These are phyloP conservation scores for Nomia melanderi DNA, from an alignment of 1,140 invertebrate genomes.

Conservation along the genomic window DNA sequence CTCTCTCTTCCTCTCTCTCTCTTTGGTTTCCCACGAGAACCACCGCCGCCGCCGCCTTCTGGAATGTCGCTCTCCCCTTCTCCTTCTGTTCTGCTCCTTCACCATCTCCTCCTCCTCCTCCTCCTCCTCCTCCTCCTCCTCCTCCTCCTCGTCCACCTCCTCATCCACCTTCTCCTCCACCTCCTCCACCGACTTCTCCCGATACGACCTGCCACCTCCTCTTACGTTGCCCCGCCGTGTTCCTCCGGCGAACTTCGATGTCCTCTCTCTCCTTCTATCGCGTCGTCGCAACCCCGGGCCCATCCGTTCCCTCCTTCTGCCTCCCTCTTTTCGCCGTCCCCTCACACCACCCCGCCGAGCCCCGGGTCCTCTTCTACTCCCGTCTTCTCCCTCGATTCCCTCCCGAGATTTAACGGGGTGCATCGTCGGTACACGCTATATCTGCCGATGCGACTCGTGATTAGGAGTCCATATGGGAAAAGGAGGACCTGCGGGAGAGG, in stretches of 20 bases:
- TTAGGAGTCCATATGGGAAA: conserved; percentile 44
- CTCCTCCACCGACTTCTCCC: conserved; percentile 19
- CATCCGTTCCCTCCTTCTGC: conserved; percentile 55
- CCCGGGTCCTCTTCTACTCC: no score
- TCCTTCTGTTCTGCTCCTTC: conserved; percentile 65
- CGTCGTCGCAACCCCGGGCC: conserved; percentile 46
- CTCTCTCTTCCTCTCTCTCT: conserved; percentile 70
- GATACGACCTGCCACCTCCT: conserved; percentile 46
- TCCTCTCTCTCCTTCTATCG: conserved; percentile 45
- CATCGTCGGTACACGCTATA: conserved; percentile 35
- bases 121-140: conserved; percentile 14
- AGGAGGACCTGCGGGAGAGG: conserved; percentile 16
- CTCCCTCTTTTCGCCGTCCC: conserved; percentile 43
- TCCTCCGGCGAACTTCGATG: conserved; percentile 20
- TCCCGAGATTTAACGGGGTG: conserved; percentile 60
- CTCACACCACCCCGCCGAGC: conserved; percentile 14
- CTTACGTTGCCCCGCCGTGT: conserved; percentile 37
- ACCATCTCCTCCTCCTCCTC: conserved; percentile 42
- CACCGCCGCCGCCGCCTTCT: conserved; percentile 81
- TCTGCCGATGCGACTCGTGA: conserved; percentile 41
- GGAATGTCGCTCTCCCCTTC: conserved; percentile 80
- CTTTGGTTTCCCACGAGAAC: conserved; percentile 81
- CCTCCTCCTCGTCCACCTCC: conserved; percentile 66
- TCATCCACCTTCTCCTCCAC: conserved; percentile 41
- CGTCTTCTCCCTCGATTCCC: conserved; percentile 44